Evolutionary conservation across 2,888 invertebrate genomes (phyloP).

Genomic region (Drosophila birchii): DNA sequence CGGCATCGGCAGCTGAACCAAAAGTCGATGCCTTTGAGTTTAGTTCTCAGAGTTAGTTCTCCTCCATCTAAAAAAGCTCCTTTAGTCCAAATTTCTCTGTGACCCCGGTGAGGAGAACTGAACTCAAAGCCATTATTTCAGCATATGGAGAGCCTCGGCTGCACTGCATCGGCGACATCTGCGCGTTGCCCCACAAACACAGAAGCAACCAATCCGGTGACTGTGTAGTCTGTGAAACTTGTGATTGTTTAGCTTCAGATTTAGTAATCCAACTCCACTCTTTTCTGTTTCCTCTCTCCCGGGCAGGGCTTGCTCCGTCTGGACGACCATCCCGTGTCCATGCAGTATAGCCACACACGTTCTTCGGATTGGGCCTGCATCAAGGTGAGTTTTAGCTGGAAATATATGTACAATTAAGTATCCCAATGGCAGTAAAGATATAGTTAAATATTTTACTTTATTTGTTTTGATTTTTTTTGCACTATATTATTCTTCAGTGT

Average conservation of each 20-base stretch:
- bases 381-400: slow-evolving; percentile 85
- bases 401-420: not conserved
- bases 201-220: slow-evolving; percentile 79
- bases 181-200: slow-evolving; percentile 56
- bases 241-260: slow-evolving; percentile 10
- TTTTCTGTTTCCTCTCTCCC: slow-evolving; percentile 86
- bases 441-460: too few species aligned
- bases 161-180: slow-evolving; percentile 20
- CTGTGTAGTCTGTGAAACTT: slow-evolving; percentile 82
- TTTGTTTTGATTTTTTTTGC: too few species aligned
- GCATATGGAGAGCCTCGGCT: slow-evolving; percentile 7
- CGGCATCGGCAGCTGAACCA: slow-evolving; percentile 4
- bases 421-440: too few species aligned
- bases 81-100: not conserved
- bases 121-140: slow-evolving; percentile 36
- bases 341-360: slow-evolving; percentile 90
- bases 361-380: slow-evolving; percentile 88
- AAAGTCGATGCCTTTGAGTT: slow-evolving; percentile 21
- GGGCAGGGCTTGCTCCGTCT: slow-evolving; percentile 89
- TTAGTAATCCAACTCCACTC: slow-evolving; percentile 76
- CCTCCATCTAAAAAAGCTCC: not conserved
- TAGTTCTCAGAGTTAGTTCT: slow-evolving; percentile 19
- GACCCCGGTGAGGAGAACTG: slow-evolving; percentile 16
- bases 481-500: slow-evolving; percentile 90
- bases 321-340: slow-evolving; percentile 89